These are phyloP conservation scores for Dascillus cervinus DNA, from an alignment of 2,888 invertebrate species.

Conservation along the genomic window DNA sequence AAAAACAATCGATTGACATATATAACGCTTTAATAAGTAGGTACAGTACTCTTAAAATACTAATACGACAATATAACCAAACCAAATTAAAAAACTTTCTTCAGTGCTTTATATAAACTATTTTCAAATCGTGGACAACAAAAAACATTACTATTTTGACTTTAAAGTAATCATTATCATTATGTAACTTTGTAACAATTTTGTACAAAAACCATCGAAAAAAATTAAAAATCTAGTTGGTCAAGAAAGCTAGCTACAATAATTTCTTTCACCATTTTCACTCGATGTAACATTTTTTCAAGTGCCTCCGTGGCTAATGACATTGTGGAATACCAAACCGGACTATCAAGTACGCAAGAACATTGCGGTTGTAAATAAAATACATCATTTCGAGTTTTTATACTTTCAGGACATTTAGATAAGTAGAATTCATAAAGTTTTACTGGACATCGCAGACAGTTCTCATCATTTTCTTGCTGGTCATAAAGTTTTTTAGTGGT, in stretches of 20 bases:
- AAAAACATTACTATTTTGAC: too few species aligned
- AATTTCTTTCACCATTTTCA: constrained; percentile 81
- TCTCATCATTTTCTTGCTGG: constrained; percentile 80
- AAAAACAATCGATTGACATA: too few species aligned
- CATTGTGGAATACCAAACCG: constrained; percentile 86
- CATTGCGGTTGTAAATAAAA: constrained; percentile 85
- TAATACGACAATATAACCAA: too few species aligned
- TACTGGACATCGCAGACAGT: constrained; percentile 82
- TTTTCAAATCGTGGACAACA: too few species aligned
- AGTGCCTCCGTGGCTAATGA: constrained; percentile 66
- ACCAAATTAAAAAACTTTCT: too few species aligned
- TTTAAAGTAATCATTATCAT: too few species aligned
- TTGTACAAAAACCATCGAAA: too few species aligned
- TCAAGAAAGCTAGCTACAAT: constrained; percentile 70
- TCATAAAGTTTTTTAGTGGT: constrained; percentile 67
- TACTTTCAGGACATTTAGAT: constrained; percentile 87
- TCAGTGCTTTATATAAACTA: too few species aligned
- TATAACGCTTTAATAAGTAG: too few species aligned
- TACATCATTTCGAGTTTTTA: constrained; percentile 79
- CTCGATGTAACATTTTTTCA: constrained; percentile 78
- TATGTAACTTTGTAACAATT: too few species aligned
- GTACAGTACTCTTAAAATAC: too few species aligned
- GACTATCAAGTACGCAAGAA: constrained; percentile 84
- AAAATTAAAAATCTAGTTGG: constrained; percentile 48
- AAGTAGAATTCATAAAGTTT: constrained; percentile 89